Base-by-base conservation (phyloP, 2,888 invertebrate genomes). In the Tetheella fluctuosa region DNA sequence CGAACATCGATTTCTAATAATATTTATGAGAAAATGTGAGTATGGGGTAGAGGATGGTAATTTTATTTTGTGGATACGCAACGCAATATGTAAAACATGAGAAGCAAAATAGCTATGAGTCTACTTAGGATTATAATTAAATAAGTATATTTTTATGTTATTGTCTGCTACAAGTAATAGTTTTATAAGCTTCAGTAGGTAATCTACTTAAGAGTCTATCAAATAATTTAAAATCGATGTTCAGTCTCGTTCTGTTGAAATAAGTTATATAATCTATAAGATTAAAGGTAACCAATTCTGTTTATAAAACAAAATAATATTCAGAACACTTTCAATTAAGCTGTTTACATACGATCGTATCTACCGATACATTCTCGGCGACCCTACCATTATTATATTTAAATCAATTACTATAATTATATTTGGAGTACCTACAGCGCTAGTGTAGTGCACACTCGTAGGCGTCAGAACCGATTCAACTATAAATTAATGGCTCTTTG, bases 401-500 rank as follows among this genome's bases (percentile, higher is more conserved):
- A 90, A 90, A 89, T 90, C 91, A 90, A 92, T 92, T 91, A 91
- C 86, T 83, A 76, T 89, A 87, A 91, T 91, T 89, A 89, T 85
- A 82, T 85, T 86, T 85, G 81, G 83, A 76, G 79, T 48, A 20
- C 12, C 15, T 7, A 4, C 30, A 10, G 42, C n/a, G 48, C n/a
- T 17, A 79, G 75, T 73, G 74, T 62, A 68, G 69, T 68, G 75
- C 76, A 72, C 70, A 70, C 72, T 71, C 67, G 91, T 90, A 85
- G 88, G 90, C 91, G 90, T 86, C 73, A 73, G 77, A 73, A 80
- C 77, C 73, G 72, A 79, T 77, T 79, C 80, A 73, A 73, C 74
- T 77, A 76, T 89, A 91, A 42, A 92, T 91, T 89, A 91, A 91
- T 90, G 85, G 86, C 65, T 68, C 65, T 76, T 67, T 85, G 90